phyloP scores from a whole-genome alignment of 2,888 invertebrate species.

The Lutraria lutraria region DNA sequence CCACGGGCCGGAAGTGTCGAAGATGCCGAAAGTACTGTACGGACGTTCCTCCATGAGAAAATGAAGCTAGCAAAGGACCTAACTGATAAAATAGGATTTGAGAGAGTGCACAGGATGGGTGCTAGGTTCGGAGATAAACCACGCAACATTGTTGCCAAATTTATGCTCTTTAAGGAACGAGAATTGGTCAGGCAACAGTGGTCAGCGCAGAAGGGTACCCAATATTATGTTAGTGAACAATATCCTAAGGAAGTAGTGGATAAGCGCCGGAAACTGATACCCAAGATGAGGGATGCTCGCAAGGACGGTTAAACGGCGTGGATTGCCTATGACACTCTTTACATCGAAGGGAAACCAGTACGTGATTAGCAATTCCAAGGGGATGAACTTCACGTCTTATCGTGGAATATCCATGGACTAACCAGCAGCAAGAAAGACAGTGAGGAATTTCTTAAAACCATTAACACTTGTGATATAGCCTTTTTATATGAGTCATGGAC shows the following conservation, averaged over 20 bases:
- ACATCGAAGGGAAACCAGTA: background rate
- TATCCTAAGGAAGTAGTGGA: conserved; percentile 17
- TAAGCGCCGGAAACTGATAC: conserved; percentile 21
- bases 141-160: no score
- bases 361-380: background rate
- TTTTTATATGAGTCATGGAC: conserved; percentile 32
- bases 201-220: background rate
- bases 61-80: no score
- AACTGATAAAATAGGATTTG: no score
- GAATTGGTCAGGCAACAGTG: conserved; percentile 26
- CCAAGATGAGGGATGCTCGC: conserved; percentile 20
- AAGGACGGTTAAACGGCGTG: background rate
- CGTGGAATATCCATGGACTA: conserved; percentile 28
- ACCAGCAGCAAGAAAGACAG: background rate
- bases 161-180: no score
- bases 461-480: background rate
- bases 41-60: no score
- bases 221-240: conserved; percentile 28
- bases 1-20: no score
- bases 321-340: conserved; percentile 34
- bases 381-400: conserved; percentile 1
- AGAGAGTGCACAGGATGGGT: no score
- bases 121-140: no score
- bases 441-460: conserved; percentile 15
- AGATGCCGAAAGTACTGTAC: no score